Evolutionary conservation across 2,113 vertebrate genomes (phyloP), one percentile per base, ranked within the genome.

Genomic region (Numenius arquata): DNA sequence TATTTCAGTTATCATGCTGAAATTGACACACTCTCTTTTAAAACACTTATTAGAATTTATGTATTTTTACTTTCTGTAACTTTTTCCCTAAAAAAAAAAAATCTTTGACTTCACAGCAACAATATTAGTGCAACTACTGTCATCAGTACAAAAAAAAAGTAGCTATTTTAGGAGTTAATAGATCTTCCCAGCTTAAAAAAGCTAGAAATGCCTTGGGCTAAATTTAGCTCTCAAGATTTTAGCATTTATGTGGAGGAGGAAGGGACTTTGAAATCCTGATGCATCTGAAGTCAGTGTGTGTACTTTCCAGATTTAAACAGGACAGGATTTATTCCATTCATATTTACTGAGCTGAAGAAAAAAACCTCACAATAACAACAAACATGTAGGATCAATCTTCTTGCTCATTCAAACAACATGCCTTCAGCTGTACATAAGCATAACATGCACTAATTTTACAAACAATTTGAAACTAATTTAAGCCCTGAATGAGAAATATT

Each of bases 391-490:
- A 85, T 55, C 38, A 78, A 68, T 43, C 38, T 48, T 82, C 38
- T 76, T n/a, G 38, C 25, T 93, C 55, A 38, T 63, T 81, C 61
- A 72, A 38, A 78, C 55, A 85, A 59, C 25, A 71, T 67, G 84
- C 56, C 84, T 88, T 90, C n/a, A 77, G 72, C 68, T 87, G 61
- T 41, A 74, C 32, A 63, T 62, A 90, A 68, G 71, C 43, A 83
- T 38, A 91, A 66, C 34, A 40, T 32, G 8, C 61, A 65, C 68
- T 88, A 68, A 87, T 84, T 92, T 92, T 68, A 74, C 56, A 77
- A 89, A 93, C 62, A 82, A 78, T 85, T 41, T 89, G 27, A 90
- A 89, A 81, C 84, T 45, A 90, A 93, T 92, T 89, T 72, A 88
- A 86, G 34, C 61, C 63, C 58, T 38, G 36, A 89, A 82, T 43